These are phyloP conservation scores for Corythornis cristatus DNA, from an alignment of 2,113 vertebrate genomes.

Conservation along the genomic window DNA sequence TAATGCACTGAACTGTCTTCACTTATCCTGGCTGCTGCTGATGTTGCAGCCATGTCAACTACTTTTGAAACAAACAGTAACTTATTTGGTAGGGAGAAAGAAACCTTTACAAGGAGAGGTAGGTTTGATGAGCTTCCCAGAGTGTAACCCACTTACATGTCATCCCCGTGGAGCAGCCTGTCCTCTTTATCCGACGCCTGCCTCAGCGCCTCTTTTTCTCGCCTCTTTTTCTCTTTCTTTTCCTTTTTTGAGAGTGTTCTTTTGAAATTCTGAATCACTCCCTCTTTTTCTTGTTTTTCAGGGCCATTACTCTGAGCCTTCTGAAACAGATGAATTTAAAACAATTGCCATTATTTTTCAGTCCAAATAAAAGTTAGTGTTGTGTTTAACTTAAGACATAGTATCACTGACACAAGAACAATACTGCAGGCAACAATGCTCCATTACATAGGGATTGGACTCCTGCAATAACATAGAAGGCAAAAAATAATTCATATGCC, in stretches of 20 bases:
- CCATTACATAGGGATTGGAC: not conserved
- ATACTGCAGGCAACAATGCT: not conserved
- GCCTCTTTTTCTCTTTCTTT: constrained; percentile 95
- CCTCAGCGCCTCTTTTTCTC: constrained; percentile 87
- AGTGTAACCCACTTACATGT: constrained; percentile 78
- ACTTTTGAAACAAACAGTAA: no score
- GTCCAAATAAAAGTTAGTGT: not conserved
- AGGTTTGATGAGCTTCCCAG: not conserved
- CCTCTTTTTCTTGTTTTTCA: constrained; percentile 94
- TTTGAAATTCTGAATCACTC: constrained; percentile 98
- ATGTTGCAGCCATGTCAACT: no score
- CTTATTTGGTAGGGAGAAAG: no score
- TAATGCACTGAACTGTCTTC: no score
- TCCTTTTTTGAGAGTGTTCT: constrained; percentile 97
- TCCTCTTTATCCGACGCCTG: constrained; percentile 89
- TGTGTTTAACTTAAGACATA: not conserved
- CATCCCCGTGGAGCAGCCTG: constrained; percentile 80
- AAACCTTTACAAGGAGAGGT: no score
- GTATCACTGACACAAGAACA: not conserved
- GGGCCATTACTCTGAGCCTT: constrained; percentile 95
- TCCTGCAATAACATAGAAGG: not conserved
- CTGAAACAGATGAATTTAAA: constrained; percentile 71
- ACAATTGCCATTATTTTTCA: not conserved
- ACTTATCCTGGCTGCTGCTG: no score
- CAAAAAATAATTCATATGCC: not conserved